phyloP scores from a whole-genome alignment of 2,797 vertebrate genomes.

The Anniella stebbinsi region DNA sequence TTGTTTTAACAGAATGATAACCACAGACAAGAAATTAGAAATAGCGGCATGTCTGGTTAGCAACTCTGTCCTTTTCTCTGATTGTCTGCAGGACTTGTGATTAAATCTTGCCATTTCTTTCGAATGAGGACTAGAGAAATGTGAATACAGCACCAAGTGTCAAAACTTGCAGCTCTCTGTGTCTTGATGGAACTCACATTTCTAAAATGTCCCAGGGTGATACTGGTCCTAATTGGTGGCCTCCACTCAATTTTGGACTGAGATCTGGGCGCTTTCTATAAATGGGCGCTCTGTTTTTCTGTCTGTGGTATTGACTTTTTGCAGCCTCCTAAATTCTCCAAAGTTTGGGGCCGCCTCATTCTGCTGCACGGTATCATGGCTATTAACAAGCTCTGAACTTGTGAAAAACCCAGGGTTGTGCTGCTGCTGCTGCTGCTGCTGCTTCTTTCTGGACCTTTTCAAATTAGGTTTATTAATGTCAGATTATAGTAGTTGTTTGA shows the following conservation, averaged over 20 bases:
- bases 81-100: not conserved
- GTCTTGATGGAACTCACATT: not conserved
- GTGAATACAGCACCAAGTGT: not conserved
- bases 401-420: not conserved
- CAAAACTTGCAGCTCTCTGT: not conserved
- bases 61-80: not conserved
- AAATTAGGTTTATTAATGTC: constrained; percentile 5
- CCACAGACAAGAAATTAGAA: not conserved
- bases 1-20: not conserved
- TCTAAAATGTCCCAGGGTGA: not conserved
- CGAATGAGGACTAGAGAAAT: not conserved
- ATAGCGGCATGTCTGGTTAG: not conserved
- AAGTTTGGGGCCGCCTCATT: too few species aligned
- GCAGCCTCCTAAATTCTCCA: not conserved
- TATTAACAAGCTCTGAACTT: not conserved
- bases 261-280: not conserved
- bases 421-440: not conserved
- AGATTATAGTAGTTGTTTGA: constrained; percentile 8
- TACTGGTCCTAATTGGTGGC: not conserved
- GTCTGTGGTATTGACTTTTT: not conserved
- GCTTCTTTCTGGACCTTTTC: not conserved
- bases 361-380: not conserved
- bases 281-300: too few species aligned
- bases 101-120: not conserved
- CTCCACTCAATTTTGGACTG: not conserved